Percentiles rank a stretch among this genome's conserved stretches.
Conservation (phyloP, 1,140 invertebrate species). For the Lethrus apterus region DNA sequence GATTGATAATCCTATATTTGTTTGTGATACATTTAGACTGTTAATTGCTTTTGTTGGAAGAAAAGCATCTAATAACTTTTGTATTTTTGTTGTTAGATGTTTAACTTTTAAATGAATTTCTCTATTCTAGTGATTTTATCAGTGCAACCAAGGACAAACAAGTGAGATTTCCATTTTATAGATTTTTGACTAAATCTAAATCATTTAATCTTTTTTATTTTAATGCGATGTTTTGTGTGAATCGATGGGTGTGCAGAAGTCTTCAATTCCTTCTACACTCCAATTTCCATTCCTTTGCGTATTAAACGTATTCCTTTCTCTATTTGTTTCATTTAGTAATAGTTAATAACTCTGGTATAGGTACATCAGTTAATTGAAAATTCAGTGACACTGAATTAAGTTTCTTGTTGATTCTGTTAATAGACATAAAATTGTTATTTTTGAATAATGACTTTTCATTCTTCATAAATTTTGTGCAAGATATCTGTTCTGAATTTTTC, state of each 20-base stretch:
- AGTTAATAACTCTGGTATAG: no score
- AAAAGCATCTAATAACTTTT: not conserved
- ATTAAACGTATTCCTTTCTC: conserved; percentile 25
- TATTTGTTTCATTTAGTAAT: no score
- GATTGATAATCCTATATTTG: conserved; percentile 13
- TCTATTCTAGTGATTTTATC: not conserved
- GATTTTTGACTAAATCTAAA: conserved; percentile 3
- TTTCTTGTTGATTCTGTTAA: no score
- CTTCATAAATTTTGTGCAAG: no score
- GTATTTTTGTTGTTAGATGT: not conserved
- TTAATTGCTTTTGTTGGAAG: conserved; percentile 6
- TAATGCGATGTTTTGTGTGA: conserved; percentile 11
- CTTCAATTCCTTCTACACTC: conserved; percentile 36
- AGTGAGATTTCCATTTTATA: conserved; percentile 1
- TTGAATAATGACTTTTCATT: no score
- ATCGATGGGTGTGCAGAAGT: conserved; percentile 31
- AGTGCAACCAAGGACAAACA: conserved; percentile 2
- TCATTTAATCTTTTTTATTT: not conserved
- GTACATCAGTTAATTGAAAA: no score
- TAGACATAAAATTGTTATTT: no score
- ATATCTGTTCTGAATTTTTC: no score
- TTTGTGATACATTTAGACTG: conserved; percentile 15
- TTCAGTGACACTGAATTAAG: no score
- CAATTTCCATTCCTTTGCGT: conserved; percentile 33
- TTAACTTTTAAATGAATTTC: not conserved